Conservation (phyloP, 1,140 invertebrate genomes). For the Lordiphosa mommai region DNA sequence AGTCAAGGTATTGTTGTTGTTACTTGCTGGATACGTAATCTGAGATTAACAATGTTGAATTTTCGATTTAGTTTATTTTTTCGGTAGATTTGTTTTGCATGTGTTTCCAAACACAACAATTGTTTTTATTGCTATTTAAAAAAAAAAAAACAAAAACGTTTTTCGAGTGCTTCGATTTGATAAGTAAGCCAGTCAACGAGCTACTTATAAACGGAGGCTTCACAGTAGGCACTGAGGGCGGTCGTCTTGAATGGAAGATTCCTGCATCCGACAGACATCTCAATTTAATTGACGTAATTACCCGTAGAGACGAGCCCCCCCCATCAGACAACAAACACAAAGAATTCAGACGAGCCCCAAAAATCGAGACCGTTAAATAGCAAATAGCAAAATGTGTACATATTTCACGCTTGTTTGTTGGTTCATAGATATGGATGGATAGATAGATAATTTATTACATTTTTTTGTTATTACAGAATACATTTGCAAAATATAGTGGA, state of each 20-base stretch:
- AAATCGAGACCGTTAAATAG: conserved; percentile 3
- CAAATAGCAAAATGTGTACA: conserved; percentile 5
- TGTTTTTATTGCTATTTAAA: conserved; percentile 31
- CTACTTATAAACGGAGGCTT: too few species aligned
- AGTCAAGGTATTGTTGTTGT: conserved; percentile 20
- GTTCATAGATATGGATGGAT: conserved; percentile 6
- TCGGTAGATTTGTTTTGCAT: conserved; percentile 20
- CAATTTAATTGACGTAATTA: conserved; percentile 24
- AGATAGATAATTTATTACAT: not conserved
- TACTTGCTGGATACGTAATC: conserved; percentile 42
- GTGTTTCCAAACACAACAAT: conserved; percentile 15
- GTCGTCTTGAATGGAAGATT: not conserved
- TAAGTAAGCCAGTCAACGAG: not conserved
- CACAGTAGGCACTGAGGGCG: too few species aligned
- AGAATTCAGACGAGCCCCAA: conserved; percentile 35
- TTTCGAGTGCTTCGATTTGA: not conserved
- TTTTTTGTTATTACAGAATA: not conserved
- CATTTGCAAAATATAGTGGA: not conserved
- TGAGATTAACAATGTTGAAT: conserved; percentile 52
- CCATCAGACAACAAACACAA: not conserved
- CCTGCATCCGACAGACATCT: not conserved
- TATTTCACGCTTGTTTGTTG: conserved; percentile 13
- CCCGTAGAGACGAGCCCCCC: conserved; percentile 8
- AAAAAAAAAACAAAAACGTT: not conserved
- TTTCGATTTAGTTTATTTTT: conserved; percentile 20